Evolutionary conservation across 2,113 vertebrate species (phyloP), one percentile per base, ranked within the genome.

Genomic region (Perognathus longimembris): DNA sequence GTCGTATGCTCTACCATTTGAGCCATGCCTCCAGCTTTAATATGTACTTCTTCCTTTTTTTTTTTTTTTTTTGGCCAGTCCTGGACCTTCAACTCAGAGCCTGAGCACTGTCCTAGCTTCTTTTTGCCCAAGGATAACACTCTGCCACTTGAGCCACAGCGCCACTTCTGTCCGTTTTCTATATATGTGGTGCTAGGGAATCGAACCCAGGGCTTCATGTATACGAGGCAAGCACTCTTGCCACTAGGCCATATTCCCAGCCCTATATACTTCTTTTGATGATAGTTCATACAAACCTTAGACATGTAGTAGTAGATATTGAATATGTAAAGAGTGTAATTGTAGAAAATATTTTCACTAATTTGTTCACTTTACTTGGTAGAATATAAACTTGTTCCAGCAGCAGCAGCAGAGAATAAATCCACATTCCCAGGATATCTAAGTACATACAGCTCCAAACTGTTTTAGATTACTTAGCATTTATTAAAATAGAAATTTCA

Each of bases 401-500:
- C 57, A 64, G 12, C 38, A 79, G 17, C 61, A 75, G 24, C 85
- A 80, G 10, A 70, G 36, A 81, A 7, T 73, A 26, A 79, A 26
- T 75, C 24, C 26, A 42, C 7, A 38, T 82, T 89, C 40, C 32
- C 34, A 54, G 6, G 2, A 67, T 77, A 42, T 77, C 76, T 78
- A 34, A 83, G 59, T 32, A 10, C 12, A 15, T 54, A 54, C 17
- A 54, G 14, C 50, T 3, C 50, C 11, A 45, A 45, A 45, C 45
- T 45, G 11, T 81, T 85, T 86, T 89, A 63, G 59, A 12, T 78
- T 84, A 69, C 26, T 86, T 61, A 34, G 38, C 22, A 12, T 54
- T 77, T n/a, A 85, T 77, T 91, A 85, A 80, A 77, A 57, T 45
- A 64, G 32, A 90, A 87, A 94, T 83, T 90, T 61, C 20, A 42